Conservation (phyloP, 2,797 vertebrate species). For the Acipenser transmontanus region DNA sequence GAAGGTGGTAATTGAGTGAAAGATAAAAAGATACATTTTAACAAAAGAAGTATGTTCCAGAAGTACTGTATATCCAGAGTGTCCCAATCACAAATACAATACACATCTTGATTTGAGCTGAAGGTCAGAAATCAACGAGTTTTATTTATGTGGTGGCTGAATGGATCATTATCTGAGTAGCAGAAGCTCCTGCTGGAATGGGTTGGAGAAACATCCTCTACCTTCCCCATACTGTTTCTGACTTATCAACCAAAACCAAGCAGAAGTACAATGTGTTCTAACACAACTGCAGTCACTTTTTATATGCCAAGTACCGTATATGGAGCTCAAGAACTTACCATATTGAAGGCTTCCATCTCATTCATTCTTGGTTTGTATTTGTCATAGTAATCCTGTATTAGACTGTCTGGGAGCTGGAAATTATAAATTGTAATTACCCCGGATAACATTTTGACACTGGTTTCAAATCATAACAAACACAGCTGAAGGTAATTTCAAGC, state of each 20-base stretch:
- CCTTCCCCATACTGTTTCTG: slow-evolving; percentile 9
- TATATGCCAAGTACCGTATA: neutral
- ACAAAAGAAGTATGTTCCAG: too few species aligned
- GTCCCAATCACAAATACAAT: too few species aligned
- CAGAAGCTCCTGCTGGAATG: slow-evolving; percentile 9
- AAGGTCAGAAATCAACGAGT: too few species aligned
- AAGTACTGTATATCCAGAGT: too few species aligned
- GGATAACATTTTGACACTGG: too few species aligned
- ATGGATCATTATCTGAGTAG: slow-evolving; percentile 11
- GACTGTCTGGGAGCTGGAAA: slow-evolving; percentile 69
- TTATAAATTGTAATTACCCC: slow-evolving; percentile 17
- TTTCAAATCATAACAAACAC: too few species aligned
- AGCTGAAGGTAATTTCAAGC: too few species aligned
- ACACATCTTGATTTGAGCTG: too few species aligned
- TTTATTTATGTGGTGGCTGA: too few species aligned
- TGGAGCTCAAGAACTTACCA: slow-evolving; percentile 59
- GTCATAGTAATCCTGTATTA: slow-evolving; percentile 77
- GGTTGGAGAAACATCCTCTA: too few species aligned
- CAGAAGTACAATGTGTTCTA: slow-evolving; percentile 28
- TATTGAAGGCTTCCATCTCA: slow-evolving; percentile 90
- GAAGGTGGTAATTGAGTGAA: too few species aligned
- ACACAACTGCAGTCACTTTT: slow-evolving; percentile 36
- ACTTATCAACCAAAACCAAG: slow-evolving; percentile 18
- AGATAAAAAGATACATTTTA: too few species aligned
- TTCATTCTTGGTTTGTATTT: slow-evolving; percentile 65